These are phyloP conservation scores for Peromyscus eremicus DNA, from an alignment of 2,797 vertebrate genomes.

Conservation along the genomic window DNA sequence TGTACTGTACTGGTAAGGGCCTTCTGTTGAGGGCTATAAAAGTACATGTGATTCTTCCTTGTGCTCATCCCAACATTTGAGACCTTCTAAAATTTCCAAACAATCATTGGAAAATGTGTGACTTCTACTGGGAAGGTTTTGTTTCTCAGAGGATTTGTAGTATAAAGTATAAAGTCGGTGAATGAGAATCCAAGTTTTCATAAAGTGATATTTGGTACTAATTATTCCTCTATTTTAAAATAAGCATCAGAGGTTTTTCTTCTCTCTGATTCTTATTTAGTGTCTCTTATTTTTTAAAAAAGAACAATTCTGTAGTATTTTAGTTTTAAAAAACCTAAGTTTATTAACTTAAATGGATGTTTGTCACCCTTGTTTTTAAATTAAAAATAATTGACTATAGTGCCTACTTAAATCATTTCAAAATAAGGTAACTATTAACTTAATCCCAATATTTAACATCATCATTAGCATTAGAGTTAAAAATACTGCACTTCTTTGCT, in stretches of 20 bases:
- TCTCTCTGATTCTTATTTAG: conserved; percentile 54
- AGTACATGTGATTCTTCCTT: not conserved
- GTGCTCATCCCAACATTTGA: conserved; percentile 53
- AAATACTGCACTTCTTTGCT: conserved; percentile 42
- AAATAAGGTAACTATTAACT: conserved; percentile 64
- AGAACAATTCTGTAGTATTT: conserved; percentile 56
- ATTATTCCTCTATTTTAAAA: conserved; percentile 56
- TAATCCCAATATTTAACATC: conserved; percentile 32
- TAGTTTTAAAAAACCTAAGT: conserved; percentile 38
- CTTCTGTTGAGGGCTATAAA: conserved; percentile 41
- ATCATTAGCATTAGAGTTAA: conserved; percentile 55
- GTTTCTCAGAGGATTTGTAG: conserved; percentile 44
- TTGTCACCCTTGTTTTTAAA: conserved; percentile 65
- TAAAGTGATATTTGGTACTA: conserved; percentile 12
- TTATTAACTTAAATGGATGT: conserved; percentile 59
- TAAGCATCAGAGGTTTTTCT: conserved; percentile 57
- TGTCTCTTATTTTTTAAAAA: conserved; percentile 24
- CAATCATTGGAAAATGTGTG: conserved; percentile 53
- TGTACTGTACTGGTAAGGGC: not conserved
- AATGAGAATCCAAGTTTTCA: conserved; percentile 18
- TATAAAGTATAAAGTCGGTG: conserved; percentile 18
- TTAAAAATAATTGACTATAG: conserved; percentile 57
- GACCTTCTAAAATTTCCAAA: conserved; percentile 32
- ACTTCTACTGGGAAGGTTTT: not conserved
- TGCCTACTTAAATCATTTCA: conserved; percentile 76